Evolutionary conservation across 2,888 invertebrate species (phyloP).

Genomic region (Rhingia rostrata): DNA sequence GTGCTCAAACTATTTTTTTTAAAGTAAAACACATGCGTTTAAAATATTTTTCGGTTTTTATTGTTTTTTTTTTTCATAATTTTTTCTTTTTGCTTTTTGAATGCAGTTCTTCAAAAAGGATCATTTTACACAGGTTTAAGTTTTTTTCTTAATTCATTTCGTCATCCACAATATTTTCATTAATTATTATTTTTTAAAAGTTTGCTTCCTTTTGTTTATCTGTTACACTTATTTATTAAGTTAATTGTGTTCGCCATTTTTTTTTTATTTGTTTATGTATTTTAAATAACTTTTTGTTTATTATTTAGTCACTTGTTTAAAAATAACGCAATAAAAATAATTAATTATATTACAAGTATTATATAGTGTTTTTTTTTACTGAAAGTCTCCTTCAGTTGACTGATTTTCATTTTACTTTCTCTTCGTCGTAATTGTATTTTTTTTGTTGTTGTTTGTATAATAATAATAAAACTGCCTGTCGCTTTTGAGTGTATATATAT

Average conservation of each 20-base stretch:
- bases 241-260: conserved; percentile 60
- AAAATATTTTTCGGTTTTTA: conserved; percentile 65
- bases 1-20: too few species aligned
- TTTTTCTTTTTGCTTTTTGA: conserved; percentile 54
- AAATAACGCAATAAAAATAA: conserved; percentile 73
- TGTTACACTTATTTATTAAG: conserved; percentile 58
- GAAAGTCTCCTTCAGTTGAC: conserved; percentile 67
- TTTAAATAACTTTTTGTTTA: conserved; percentile 43
- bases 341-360: conserved; percentile 68
- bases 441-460: conserved; percentile 46
- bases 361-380: conserved; percentile 57
- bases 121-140: conserved; percentile 63
- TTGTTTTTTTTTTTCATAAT: conserved; percentile 44
- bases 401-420: conserved; percentile 45
- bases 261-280: background rate
- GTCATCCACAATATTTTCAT: conserved; percentile 41
- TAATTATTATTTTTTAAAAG: conserved; percentile 44
- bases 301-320: conserved; percentile 67
- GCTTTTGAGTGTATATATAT: conserved; percentile 67
- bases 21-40: conserved; percentile 18
- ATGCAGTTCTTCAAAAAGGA: conserved; percentile 59
- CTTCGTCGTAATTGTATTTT: conserved; percentile 44
- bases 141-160: conserved; percentile 32
- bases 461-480: conserved; percentile 69
- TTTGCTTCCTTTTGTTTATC: conserved; percentile 32